Base-by-base conservation (phyloP, 1,140 invertebrate genomes). In the Macrobrachium nipponense region DNA sequence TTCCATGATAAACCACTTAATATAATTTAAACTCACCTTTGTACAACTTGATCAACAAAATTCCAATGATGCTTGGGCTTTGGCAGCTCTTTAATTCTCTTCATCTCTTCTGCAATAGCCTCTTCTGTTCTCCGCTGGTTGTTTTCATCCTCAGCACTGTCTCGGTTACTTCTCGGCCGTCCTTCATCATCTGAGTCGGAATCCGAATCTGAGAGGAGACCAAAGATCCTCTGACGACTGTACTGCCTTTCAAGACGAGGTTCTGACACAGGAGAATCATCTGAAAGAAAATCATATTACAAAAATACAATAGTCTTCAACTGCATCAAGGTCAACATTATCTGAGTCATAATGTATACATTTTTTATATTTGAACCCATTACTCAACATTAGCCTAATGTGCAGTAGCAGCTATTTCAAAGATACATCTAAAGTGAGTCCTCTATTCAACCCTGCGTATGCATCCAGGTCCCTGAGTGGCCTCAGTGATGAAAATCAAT, bases 21-120 rank as follows among this genome's bases (percentile, higher is more conserved):
- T 60, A 12, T 60, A 23, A 12, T 7, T 77, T 5, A 75, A 8
- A 43, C 66, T 44, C 61, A 86, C 84, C 84, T 86, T 58, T 80
- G 60, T n/a, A 86, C 58, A 86, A 80, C 70, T 44, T 86, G 84
- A 27, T 86, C 77, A 61, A 86, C 84, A 80, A 86, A 86, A 80
- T 86, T 86, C 84, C 84, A 86, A 36, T 86, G 43, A 51, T 86
- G 84, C 62, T 75, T 86, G 6, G 84, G 84, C 44, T 86, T 80
- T 3, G 84, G 84, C 36, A 77, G 76, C 12, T 86, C 77, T 58
- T 75, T 79, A 61, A 86, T 86, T 72, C 84, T 86, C 60, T 60
- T 80, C 51, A 86, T 68, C 62, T 86, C 84, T 72, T 72, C 73
- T 27, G 51, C 78, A 62, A 86, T 80, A 6, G 84, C 84, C 44